A percentile compares a stretch with the other conserved stretches of the same genome.
Evolutionary conservation across 2,113 vertebrate species (phyloP).

Genomic region (Vidua macroura): DNA sequence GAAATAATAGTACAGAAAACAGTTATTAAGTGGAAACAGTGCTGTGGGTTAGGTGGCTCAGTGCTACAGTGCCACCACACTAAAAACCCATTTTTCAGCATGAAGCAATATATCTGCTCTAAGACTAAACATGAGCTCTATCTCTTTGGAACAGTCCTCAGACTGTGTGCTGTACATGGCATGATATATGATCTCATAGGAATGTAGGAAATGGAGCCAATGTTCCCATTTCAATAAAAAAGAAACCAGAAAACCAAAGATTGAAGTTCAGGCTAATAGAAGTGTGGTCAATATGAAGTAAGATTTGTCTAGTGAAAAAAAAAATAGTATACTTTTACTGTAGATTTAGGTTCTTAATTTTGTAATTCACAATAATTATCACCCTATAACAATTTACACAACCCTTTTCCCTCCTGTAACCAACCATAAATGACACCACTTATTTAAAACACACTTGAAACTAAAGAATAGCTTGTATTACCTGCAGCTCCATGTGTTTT

Average conservation of each 20-base stretch:
- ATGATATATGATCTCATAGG: background rate
- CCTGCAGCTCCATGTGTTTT: conserved; percentile 66
- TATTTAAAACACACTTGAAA: background rate
- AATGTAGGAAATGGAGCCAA: background rate
- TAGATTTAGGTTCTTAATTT: background rate
- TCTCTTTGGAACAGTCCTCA: background rate
- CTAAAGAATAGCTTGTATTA: conserved; percentile 54
- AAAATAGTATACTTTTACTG: background rate
- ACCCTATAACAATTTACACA: background rate
- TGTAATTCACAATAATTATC: background rate
- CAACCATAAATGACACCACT: background rate
- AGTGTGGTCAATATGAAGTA: background rate
- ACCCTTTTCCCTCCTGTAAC: background rate
- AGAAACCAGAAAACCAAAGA: background rate
- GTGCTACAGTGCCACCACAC: background rate
- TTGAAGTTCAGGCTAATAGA: background rate
- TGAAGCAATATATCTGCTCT: background rate
- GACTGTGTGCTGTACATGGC: background rate
- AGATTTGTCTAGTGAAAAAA: background rate
- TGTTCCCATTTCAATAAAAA: background rate
- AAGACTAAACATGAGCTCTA: background rate
- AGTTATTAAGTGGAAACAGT: background rate
- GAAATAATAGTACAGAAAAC: background rate
- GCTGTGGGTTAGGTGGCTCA: background rate
- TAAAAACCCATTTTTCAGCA: background rate